Base-by-base conservation (phyloP, 1,140 invertebrate genomes). In the Littorina saxatilis region DNA sequence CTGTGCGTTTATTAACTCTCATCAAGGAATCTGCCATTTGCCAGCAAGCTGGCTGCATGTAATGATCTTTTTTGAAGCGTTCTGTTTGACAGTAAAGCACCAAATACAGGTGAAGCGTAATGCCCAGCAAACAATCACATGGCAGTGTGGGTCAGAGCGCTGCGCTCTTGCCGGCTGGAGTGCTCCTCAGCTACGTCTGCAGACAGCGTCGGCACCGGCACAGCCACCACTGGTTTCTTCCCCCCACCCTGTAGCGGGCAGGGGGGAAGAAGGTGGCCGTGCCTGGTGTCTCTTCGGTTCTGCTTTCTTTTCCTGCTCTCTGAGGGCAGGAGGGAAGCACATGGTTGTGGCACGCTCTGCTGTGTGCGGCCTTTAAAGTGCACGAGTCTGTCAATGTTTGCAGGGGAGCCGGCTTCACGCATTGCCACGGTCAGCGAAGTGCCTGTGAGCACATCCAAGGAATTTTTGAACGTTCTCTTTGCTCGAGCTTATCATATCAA, bases 381-480 rank as follows among this genome's bases (percentile, higher is more conserved):
- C 40, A 73, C n/a, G n/a, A 39, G n/a, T 52, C 70, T 73, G 39
- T 50, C 43, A 27, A 63, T 78, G 76, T 78, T 37, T 78, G 55
- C 76, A 78, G 76, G 76, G 55, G 76, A 78, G 23, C 29, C 76
- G 37, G 43, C 32, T 35, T n/a, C 76, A n/a, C 76, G 76, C 7
- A 39, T 63, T 43, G 76, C 58, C 76, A 78, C 63, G 76, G 58
- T 78, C 76, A 78, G 76, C 76, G 39, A 78, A 63, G 55, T 78
- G 39, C 55, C 76, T 11, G 32, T 78, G n/a, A 47, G 55, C 76
- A 78, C 76, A 39, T 78, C 76, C 27, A 78, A 63, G 58, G 76
- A 78, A 61, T 78, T 78, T 58, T 63, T 78, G 76, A 78, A 29
- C n/a, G 76, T 78, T 63, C 50, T 78, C 35, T 78, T 78, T 78